phyloP scores from a whole-genome alignment of 2,888 invertebrate genomes.

The Lasioglossum oenotherae region DNA sequence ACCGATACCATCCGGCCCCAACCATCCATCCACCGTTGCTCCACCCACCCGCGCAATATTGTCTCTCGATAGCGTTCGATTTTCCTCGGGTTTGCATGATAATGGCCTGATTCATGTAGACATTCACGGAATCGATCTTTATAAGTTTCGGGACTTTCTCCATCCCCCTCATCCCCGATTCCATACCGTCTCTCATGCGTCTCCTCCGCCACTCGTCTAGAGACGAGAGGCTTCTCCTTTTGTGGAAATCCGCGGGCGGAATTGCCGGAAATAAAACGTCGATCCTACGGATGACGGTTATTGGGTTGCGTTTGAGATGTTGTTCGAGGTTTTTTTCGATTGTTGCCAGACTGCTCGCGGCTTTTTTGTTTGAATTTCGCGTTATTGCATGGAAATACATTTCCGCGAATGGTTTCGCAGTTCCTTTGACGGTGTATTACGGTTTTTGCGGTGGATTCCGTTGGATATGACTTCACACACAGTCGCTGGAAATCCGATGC shows the following conservation, averaged over 20 bases:
- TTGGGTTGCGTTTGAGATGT: slow-evolving; percentile 13
- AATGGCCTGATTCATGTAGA: slow-evolving; percentile 50
- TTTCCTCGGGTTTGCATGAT: slow-evolving; percentile 39
- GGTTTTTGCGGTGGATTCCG: neutral
- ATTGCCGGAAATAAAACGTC: slow-evolving; percentile 23
- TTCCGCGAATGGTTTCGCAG: neutral
- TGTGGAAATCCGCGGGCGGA: slow-evolving; percentile 12
- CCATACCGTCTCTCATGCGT: neutral
- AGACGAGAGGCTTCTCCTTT: slow-evolving; percentile 10
- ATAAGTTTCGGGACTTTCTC: slow-evolving; percentile 15
- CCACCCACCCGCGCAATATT: slow-evolving; percentile 37
- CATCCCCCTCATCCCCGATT: neutral
- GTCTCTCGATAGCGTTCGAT: slow-evolving; percentile 39
- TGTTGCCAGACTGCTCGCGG: neutral
- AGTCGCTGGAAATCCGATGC: neutral
- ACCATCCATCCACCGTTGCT: slow-evolving; percentile 2
- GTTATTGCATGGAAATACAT: neutral
- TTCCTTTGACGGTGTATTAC: neutral
- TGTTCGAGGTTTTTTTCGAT: neutral
- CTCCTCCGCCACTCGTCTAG: neutral
- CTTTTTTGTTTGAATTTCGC: slow-evolving; percentile 6
- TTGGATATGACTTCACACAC: neutral
- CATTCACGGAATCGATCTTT: slow-evolving; percentile 46
- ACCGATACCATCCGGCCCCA: neutral
- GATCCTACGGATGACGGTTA: slow-evolving; percentile 32